These are phyloP conservation scores for Drepana arcuata DNA, from an alignment of 1,140 invertebrate genomes.

Conservation along the genomic window DNA sequence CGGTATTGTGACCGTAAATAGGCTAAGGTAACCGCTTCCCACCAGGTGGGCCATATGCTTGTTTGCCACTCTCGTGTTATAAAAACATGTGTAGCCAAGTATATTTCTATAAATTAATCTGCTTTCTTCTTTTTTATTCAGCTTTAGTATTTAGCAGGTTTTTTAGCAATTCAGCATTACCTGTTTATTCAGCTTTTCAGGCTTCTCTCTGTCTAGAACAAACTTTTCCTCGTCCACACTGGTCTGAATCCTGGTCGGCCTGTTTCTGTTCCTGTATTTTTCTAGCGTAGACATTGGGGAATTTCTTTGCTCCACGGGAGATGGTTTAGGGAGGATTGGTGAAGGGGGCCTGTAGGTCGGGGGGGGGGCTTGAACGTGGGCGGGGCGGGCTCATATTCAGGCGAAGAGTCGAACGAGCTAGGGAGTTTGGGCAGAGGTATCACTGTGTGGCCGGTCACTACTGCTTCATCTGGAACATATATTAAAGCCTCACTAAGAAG, in stretches of 20 bases:
- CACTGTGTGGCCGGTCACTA: conserved; percentile 63
- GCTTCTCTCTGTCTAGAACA: conserved; percentile 58
- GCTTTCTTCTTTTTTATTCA: too few species aligned
- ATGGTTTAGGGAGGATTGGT: conserved; percentile 34
- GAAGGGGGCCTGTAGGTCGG: conserved; percentile 45
- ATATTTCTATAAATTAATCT: too few species aligned
- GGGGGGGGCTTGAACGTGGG: conserved; percentile 39
- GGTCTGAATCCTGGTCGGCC: conserved; percentile 44
- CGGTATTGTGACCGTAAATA: too few species aligned
- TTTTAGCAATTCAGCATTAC: too few species aligned
- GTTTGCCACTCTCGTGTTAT: too few species aligned
- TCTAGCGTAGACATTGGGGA: conserved; percentile 60
- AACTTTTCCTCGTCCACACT: conserved; percentile 59
- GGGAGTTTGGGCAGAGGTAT: conserved; percentile 70
- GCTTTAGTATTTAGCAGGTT: too few species aligned
- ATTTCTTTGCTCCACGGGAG: conserved; percentile 21
- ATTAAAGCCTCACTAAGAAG: too few species aligned
- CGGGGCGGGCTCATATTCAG: conserved; percentile 31
- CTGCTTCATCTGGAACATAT: conserved; percentile 56
- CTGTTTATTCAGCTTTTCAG: conserved; percentile 65
- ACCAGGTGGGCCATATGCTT: too few species aligned
- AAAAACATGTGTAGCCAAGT: too few species aligned
- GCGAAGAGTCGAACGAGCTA: conserved; percentile 54
- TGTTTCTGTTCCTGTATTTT: conserved; percentile 51
- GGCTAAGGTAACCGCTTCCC: too few species aligned